A percentile compares a stretch with the other conserved stretches of the same genome.
phyloP scores from a whole-genome alignment of 2,888 invertebrate genomes.

The Epicampocera succincta region DNA sequence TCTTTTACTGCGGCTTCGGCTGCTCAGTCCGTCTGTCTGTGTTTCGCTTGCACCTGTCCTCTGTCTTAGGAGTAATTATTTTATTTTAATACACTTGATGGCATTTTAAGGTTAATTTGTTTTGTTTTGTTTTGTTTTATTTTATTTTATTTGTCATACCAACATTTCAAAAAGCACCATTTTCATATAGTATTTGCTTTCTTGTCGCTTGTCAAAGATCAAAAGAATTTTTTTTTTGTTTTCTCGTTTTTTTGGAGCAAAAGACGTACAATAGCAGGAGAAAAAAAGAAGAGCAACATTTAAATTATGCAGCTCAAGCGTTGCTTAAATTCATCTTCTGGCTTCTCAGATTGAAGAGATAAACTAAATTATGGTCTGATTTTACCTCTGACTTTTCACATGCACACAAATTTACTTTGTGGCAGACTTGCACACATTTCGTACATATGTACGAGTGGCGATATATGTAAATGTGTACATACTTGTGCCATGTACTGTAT shows the following conservation, averaged over 20 bases:
- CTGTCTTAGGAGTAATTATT: constrained; percentile 4
- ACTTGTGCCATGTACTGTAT: too few species aligned
- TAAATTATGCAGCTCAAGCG: constrained; percentile 37
- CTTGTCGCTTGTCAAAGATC: constrained; percentile 1
- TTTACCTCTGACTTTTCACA: constrained; percentile 26
- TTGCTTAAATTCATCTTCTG: constrained; percentile 29
- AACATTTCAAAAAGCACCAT: constrained; percentile 5
- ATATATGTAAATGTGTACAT: too few species aligned
- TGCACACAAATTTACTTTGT: background rate
- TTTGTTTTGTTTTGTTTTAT: constrained; percentile 33
- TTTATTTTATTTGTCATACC: constrained; percentile 36
- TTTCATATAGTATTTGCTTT: background rate
- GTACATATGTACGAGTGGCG: too few species aligned
- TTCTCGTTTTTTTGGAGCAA: constrained; percentile 6
- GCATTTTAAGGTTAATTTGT: constrained; percentile 68
- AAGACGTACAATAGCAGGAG: background rate
- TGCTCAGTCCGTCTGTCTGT: background rate
- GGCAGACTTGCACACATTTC: too few species aligned
- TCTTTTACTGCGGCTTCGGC: too few species aligned
- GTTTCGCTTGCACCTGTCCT: constrained; percentile 42
- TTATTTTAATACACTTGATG: constrained; percentile 63
- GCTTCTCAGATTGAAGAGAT: constrained; percentile 31
- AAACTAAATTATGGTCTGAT: constrained; percentile 37
- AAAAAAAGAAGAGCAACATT: constrained; percentile 7
- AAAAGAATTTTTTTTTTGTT: constrained; percentile 38